Base-by-base conservation (phyloP, 2,113 vertebrate genomes). In the Bufo bufo region DNA sequence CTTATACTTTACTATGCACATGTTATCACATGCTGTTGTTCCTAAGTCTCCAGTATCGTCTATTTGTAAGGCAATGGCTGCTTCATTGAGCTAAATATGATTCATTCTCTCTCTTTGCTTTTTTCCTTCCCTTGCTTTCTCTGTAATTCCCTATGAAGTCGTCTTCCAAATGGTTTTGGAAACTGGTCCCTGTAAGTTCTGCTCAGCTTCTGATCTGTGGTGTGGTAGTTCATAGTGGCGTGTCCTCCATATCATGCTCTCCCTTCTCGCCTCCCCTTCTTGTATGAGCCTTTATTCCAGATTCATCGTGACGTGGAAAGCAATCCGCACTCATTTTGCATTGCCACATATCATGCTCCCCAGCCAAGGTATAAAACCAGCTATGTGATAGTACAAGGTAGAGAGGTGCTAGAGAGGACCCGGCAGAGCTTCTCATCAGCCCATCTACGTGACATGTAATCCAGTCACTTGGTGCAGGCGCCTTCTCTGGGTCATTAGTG, bases 91-190 rank as follows among this genome's bases (percentile, higher is more conserved):
- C 19, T 89, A 66, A 90, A 89, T 89, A 49, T 91, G 90, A 85
- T 91, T 85, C 82, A 77, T 84, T 84, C 81, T 88, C 65, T 86
- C 91, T 92, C 91, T 94, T 92, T 91, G 86, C 87, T 89, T 91
- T 33, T 94, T 93, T 91, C 90, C 90, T 91, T 91, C 82, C 85
- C 77, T 94, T 92, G 90, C 92, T 92, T 93, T 95, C 90, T 92
- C 92, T 93, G 91, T 91, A 91, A 91, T 91, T 90, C 91, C 90
- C 92, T 93, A 93, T 94, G 95, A 97, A 99, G 98, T 99, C 98
- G 96, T 97, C 98, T 95, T 98, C 97, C 96, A 99, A 99, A 96
- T 99, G 98, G 98, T 99, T 99, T 95, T 99, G 97, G 98, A 99
- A 99, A 96, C 97, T 99, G 96, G 98, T 99, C 94, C 98, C 98